A percentile compares a stretch with the other conserved stretches of the same genome.
These are phyloP conservation scores for Pseudonaja textilis DNA, from an alignment of 2,113 vertebrate genomes.

Conservation along the genomic window DNA sequence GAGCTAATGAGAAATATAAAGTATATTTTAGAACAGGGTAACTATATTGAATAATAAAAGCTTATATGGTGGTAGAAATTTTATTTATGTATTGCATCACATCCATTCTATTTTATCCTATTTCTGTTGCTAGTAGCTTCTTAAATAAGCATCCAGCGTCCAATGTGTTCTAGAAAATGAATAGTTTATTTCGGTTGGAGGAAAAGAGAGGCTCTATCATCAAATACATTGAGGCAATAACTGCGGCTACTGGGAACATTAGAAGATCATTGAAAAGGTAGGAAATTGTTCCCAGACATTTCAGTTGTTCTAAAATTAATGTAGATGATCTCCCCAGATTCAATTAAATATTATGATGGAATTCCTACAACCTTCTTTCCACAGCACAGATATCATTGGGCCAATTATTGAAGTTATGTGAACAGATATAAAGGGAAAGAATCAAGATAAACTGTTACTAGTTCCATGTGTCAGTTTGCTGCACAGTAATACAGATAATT, in stretches of 20 bases:
- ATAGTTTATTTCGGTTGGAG: background rate
- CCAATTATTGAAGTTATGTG: background rate
- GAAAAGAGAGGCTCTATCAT: background rate
- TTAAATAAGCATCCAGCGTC: background rate
- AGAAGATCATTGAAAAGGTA: background rate
- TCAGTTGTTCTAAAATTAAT: background rate
- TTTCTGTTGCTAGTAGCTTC: background rate
- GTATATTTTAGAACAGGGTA: background rate
- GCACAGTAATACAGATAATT: background rate
- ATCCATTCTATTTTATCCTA: background rate
- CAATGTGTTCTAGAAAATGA: background rate
- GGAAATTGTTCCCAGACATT: background rate
- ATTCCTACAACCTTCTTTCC: background rate
- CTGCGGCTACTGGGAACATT: background rate
- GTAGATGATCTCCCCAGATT: background rate
- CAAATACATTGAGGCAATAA: background rate
- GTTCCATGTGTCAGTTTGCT: background rate
- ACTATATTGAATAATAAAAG: background rate
- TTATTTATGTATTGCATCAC: background rate
- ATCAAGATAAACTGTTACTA: background rate
- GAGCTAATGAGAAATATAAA: conserved; percentile 18
- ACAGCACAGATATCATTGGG: background rate
- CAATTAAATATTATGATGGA: background rate
- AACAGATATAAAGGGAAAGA: background rate
- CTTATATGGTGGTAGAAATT: background rate